Base-by-base conservation (phyloP, 2,888 invertebrate species). In the Leptogaster cylindrica region DNA sequence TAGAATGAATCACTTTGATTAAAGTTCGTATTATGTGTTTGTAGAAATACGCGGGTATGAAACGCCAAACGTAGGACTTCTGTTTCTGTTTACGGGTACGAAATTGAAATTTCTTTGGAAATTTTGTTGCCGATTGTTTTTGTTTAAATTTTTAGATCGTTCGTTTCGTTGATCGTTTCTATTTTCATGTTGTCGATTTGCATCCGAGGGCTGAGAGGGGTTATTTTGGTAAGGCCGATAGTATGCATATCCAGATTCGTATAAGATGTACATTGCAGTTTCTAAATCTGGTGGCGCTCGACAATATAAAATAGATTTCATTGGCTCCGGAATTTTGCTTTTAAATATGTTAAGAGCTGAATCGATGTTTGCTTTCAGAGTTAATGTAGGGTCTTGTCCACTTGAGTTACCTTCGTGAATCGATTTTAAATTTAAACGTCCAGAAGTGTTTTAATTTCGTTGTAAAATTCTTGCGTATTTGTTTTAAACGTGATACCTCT, bases 321-420 rank as follows among this genome's bases (percentile, higher is more conserved):
- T 44, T 8, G 44, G 44, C 20, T 44, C 44, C 8, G 44, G 44
- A 4, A 44, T 44, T 44, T 44, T 44, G 10, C 16, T 44, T 44
- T 44, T 44, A 8, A 44, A 44, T 8, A 44, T 14, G 10, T 16
- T 16, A 18, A 44, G 12, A 5, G 10, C 41, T 12, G 41, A 41
- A n/a, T 41, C 5, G 3, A 41, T 41, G 12, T 41, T 41, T 2
- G 41, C 41, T 2, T 4, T 41, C 3, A 3, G 12, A 41, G 7
- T 12, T 4, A n/a, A 3, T 6, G 41, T 2, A n/a, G 18, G 41
- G 6, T 8, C 7, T 41, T 41, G 41, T 2, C 2, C 18, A 4
- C 8, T 8, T 16, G 10, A 14, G 2, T 12, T 44, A 16, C 7
- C 20, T 44, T 44, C 44, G 5, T 44, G 16, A n/a, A 10, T 44